Evolutionary conservation across 2,113 vertebrate species (phyloP).

Genomic region (Poeciliopsis retropinna): DNA sequence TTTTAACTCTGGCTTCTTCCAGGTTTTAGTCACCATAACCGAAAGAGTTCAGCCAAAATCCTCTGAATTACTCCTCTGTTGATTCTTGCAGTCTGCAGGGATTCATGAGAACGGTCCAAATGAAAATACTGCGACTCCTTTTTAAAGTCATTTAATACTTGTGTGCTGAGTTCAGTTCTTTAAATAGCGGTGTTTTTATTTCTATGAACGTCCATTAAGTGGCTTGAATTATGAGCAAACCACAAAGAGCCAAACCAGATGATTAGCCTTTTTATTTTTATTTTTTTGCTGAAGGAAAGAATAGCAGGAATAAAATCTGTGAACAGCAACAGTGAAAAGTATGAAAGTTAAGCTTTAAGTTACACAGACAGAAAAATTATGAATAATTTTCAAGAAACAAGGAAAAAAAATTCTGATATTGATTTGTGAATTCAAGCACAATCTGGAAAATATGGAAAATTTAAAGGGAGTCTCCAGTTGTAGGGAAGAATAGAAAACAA

Average conservation of each 20-base stretch:
- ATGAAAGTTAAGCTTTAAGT: too few species aligned
- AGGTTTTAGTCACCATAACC: neutral
- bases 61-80: neutral
- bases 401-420: too few species aligned
- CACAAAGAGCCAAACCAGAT: neutral
- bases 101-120: neutral
- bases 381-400: too few species aligned
- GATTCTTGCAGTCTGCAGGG: neutral
- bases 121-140: neutral
- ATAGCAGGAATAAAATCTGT: neutral
- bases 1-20: slow-evolving; percentile 28
- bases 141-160: neutral
- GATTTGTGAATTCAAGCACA: neutral
- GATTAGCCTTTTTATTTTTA: neutral
- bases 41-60: slow-evolving; percentile 9
- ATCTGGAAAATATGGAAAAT: neutral
- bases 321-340: too few species aligned
- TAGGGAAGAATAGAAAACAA: too few species aligned
- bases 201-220: neutral
- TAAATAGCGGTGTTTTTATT: neutral
- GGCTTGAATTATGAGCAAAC: neutral
- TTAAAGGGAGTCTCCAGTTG: too few species aligned
- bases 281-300: neutral
- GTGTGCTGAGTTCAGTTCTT: neutral
- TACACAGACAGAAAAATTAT: too few species aligned